phyloP scores from a whole-genome alignment of 2,113 vertebrate species.

The Megaleporinus macrocephalus region DNA sequence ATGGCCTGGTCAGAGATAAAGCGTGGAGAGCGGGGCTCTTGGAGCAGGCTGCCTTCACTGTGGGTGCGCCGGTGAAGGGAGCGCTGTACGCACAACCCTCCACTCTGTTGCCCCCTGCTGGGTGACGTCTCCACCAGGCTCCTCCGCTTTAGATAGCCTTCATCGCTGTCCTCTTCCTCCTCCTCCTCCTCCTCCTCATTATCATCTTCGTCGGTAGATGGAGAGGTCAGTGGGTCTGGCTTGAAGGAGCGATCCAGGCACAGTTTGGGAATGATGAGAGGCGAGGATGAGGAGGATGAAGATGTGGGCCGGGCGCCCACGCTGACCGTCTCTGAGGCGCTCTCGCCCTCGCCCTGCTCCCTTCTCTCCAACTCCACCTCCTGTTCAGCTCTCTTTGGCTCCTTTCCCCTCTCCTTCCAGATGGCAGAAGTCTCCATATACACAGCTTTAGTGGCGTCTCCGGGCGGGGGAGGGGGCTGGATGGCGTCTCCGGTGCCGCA shows the following conservation, averaged over 20 bases:
- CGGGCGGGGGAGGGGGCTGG: constrained; percentile 24
- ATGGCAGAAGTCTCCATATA: constrained; percentile 40
- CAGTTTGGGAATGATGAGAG: constrained; percentile 78
- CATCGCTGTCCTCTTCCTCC: constrained; percentile 70
- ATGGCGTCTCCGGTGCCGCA: neutral
- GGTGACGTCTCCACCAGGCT: constrained; percentile 75
- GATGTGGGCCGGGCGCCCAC: constrained; percentile 35
- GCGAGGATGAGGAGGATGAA: constrained; percentile 51
- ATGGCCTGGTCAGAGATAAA: constrained; percentile 91
- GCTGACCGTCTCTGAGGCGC: constrained; percentile 64
- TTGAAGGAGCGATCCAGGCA: constrained; percentile 80
- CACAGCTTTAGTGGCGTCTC: constrained; percentile 38
- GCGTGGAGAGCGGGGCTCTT: constrained; percentile 80
- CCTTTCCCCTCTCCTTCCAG: constrained; percentile 60
- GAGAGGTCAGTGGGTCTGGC: constrained; percentile 43
- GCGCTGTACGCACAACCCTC: constrained; percentile 73
- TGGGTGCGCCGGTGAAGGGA: constrained; percentile 85
- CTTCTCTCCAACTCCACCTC: constrained; percentile 59
- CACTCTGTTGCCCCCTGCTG: constrained; percentile 63
- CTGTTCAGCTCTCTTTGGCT: constrained; percentile 10
- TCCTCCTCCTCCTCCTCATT: constrained; percentile 75
- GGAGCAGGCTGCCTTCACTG: constrained; percentile 90
- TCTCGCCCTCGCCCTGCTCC: constrained; percentile 73
- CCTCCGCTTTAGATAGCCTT: constrained; percentile 78
- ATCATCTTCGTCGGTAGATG: constrained; percentile 58